Percentiles rank a stretch among this genome's conserved stretches.
Evolutionary conservation across 30 jellyfish, hydroid and myxozoan species (phyloP).

Genomic region (Turritopsis dohrnii): DNA sequence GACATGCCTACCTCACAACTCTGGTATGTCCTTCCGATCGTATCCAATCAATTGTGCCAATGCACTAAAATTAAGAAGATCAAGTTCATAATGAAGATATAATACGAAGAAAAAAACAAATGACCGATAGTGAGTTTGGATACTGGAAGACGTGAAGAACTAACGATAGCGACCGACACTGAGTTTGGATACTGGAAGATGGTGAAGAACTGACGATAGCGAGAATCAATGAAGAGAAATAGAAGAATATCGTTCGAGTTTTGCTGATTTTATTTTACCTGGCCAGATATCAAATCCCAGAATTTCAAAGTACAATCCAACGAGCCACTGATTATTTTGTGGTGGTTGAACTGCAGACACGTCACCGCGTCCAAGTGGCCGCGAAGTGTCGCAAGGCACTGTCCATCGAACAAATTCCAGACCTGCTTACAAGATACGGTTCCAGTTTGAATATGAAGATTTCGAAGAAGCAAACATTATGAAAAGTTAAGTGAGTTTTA

Average conservation of each 20-base stretch:
- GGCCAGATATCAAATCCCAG: conserved; percentile 43
- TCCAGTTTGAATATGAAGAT: neutral
- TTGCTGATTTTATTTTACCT: too few relatives aligned
- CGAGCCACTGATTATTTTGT: conserved; percentile 44
- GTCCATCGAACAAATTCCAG: conserved; percentile 35
- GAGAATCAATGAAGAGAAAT: too few relatives aligned
- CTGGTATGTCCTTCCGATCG: conserved; percentile 59
- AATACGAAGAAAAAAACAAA: too few relatives aligned
- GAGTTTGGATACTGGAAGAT: too few relatives aligned
- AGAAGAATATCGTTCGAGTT: too few relatives aligned
- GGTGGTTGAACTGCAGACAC: conserved; percentile 42
- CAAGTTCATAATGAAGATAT: too few relatives aligned
- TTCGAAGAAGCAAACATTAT: neutral
- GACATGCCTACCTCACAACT: conserved; percentile 34
- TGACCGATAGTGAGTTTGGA: too few relatives aligned
- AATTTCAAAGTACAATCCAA: conserved; percentile 50
- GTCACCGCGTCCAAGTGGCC: conserved; percentile 58
- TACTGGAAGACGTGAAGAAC: too few relatives aligned
- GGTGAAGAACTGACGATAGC: too few relatives aligned
- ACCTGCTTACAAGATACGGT: conserved; percentile 21
- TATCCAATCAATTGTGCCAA: conserved; percentile 57
- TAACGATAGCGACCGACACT: too few relatives aligned
- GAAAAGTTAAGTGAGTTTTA: neutral
- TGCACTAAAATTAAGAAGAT: conserved; percentile 36
- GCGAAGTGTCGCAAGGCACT: conserved; percentile 30